Conservation (phyloP, 2,113 vertebrate species). For the Callaeas wilsoni region DNA sequence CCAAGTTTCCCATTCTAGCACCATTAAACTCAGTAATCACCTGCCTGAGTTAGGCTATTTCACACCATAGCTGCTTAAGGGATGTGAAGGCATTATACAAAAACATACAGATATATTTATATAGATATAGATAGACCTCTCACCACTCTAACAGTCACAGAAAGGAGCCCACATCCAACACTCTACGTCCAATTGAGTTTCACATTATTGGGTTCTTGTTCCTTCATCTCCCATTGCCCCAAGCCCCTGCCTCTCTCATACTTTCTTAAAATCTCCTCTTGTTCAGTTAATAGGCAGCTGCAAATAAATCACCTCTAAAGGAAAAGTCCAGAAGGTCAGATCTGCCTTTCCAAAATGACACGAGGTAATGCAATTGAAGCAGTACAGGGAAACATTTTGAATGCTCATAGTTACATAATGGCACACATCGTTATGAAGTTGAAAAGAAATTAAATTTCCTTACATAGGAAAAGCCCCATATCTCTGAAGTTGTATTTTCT, state of each 20-base stretch:
- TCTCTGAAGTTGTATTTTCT: neutral
- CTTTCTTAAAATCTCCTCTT: neutral
- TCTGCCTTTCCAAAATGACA: neutral
- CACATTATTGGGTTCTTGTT: neutral
- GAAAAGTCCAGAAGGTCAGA: neutral
- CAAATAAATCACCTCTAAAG: neutral
- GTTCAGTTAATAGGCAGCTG: neutral
- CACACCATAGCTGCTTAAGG: neutral
- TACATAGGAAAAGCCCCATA: rapidly evolving
- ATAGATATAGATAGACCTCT: neutral
- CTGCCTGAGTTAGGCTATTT: neutral
- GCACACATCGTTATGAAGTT: neutral
- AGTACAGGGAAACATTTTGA: neutral
- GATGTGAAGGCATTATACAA: neutral
- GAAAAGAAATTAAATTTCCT: neutral
- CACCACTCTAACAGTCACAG: neutral
- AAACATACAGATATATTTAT: neutral
- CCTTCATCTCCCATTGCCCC: neutral
- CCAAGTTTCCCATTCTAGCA: neutral
- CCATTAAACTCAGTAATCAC: neutral
- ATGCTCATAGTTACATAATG: neutral
- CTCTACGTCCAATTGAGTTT: neutral
- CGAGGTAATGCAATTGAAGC: neutral
- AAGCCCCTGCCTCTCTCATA: neutral
- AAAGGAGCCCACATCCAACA: neutral